Base-by-base conservation (phyloP, 2,797 vertebrate species). In the Danio aesculapii region DNA sequence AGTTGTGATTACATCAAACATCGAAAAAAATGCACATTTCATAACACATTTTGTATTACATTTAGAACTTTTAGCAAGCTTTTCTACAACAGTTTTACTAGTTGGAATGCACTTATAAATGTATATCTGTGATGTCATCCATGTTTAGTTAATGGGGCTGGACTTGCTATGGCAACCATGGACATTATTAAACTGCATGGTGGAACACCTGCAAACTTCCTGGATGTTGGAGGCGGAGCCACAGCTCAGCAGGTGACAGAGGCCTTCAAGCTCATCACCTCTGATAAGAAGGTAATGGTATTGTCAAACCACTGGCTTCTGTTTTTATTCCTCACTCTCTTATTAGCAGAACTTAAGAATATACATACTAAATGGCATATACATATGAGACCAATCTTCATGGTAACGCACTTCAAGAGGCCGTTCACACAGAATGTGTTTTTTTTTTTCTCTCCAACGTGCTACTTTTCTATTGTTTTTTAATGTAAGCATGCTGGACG, bases 141-240 rank as follows among this genome's bases (percentile, higher is more conserved):
- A 14, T 76, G 14, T 43, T 10, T 49, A 99, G 98, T 99, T 5
- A 99, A 99, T n/a, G 98, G 98, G 53, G 98, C 98, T 9, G 98
- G 98, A 77, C 90, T 99, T 83, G 98, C 98, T 63, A 99, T 99
- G 98, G 98, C 98, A 77, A 99, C 98, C 81, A 99, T 99, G 98
- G 98, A 99, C 92, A 99, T 99, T 88, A 99, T 99, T 88, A 99
- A 99, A 87, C 97, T 99, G 50, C 98, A 99, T 3, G 98, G 98
- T 0, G 98, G 98, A 75, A 98, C 96, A 53, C 98, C 98, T 17
- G 98, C 98, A 90, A 99, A 99, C 92, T 99, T 99, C 90, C 94
- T 99, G 86, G 98, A 99, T 87, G 98, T 99, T 13, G 98, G 98
- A 49, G 98, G 98, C 58, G 98, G 98, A 88, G 98, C 98, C 86